These are phyloP conservation scores for Drosophila lowei DNA, from an alignment of 1,140 invertebrate species.

Conservation along the genomic window DNA sequence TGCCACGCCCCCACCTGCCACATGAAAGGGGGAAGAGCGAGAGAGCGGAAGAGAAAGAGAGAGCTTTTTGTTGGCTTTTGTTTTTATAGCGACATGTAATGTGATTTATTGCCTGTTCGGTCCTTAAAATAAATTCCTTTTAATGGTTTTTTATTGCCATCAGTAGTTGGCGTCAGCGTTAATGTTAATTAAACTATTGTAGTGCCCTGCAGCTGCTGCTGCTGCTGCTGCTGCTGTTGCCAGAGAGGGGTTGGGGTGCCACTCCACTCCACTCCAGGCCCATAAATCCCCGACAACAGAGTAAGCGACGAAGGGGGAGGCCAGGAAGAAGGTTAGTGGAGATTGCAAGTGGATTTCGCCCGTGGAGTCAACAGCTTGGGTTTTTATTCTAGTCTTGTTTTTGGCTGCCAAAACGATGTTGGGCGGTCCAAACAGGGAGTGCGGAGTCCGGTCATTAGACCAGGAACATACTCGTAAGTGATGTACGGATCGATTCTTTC, in stretches of 20 bases:
- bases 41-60: not conserved
- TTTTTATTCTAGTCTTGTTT: slow-evolving; percentile 27
- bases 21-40: not conserved
- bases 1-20: slow-evolving; percentile 51
- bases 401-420: not conserved
- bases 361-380: slow-evolving; percentile 48
- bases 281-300: slow-evolving; percentile 50
- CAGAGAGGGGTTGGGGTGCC: not conserved
- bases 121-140: slow-evolving; percentile 80
- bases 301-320: not conserved
- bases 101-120: slow-evolving; percentile 79
- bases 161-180: slow-evolving; percentile 76
- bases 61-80: slow-evolving; percentile 59
- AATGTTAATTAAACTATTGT: slow-evolving; percentile 81
- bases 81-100: slow-evolving; percentile 78
- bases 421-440: slow-evolving; percentile 19
- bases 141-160: slow-evolving; percentile 81
- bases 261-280: slow-evolving; percentile 1
- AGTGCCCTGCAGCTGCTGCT: slow-evolving; percentile 44
- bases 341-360: slow-evolving; percentile 24
- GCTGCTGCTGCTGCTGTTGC: slow-evolving; percentile 25
- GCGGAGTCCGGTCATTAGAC: slow-evolving; percentile 17
- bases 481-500: not conserved
- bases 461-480: slow-evolving; percentile 6
- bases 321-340: slow-evolving; percentile 27